Base-by-base conservation (phyloP, 1,140 invertebrate genomes). In the Microplitis mediator region DNA sequence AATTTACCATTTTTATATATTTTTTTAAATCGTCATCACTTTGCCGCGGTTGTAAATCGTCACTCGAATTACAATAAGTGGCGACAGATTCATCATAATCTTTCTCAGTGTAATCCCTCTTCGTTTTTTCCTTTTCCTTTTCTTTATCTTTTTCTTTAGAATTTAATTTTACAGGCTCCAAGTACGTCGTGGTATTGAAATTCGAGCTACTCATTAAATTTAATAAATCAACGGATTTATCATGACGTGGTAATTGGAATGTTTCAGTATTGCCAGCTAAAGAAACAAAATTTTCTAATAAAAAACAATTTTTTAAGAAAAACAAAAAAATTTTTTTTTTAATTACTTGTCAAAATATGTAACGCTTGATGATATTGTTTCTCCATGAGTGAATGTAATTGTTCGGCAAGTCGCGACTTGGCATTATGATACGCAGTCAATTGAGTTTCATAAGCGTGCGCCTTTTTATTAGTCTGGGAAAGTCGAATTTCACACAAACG, bases 341-440 rank as follows among this genome's bases (percentile, higher is more conserved):
- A 77, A 34, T 78, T 85, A 72, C 88, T 87, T 68, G 90, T 91
- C 56, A 95, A 90, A 71, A 94, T 93, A 73, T 88, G 88, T 14
- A 94, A 80, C 23, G 93, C 92, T 84, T 94, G 92, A 60, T 91
- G 88, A 92, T 93, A 94, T 79, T 94, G 93, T 51, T 90, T 89
- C 84, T 95, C 91, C 93, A 95, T 94, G 0, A 94, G 91, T 56
- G 88, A 88, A 83, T 94, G 92, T 74, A 95, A 82, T 80, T 93
- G 91, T 71, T 92, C 88, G 1, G 92, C 93, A 61, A 94, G 89
- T 75, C 92, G 88, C 3, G 90, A 89, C 81, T 90, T 88, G 67
- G 86, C 88, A 6, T 87, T 84, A 50, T 89, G 88, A 75, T 90
- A 89, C 56, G 84, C 80, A 72, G 87, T 88, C 2, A 91, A 81